phyloP scores from a whole-genome alignment of 2,888 invertebrate genomes.

The Synergus gifuensis region DNA sequence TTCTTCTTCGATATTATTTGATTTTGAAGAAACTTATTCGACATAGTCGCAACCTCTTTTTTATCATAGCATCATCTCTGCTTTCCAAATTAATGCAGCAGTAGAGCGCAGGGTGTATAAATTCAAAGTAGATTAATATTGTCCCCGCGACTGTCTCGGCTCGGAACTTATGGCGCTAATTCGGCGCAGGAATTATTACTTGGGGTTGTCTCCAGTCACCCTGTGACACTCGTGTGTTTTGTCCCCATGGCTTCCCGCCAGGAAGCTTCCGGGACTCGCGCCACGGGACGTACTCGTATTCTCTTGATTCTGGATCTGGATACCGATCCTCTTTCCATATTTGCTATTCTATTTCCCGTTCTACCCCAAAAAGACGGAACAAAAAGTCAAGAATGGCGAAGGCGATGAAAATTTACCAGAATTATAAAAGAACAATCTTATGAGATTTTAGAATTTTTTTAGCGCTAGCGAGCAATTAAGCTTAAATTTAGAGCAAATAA shows the following conservation, averaged over 20 bases:
- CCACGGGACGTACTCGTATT: constrained; percentile 58
- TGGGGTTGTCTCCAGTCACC: constrained; percentile 69
- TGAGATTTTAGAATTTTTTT: no score
- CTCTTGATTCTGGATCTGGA: constrained; percentile 43
- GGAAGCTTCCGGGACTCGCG: constrained; percentile 44
- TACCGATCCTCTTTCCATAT: constrained; percentile 20
- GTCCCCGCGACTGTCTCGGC: constrained; percentile 73
- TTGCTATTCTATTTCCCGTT: neutral
- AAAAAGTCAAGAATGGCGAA: no score
- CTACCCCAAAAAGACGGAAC: neutral
- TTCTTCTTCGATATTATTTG: no score
- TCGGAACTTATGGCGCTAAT: constrained; percentile 76
- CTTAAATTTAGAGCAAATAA: no score
- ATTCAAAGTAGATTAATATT: constrained; percentile 78
- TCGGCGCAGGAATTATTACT: constrained; percentile 75
- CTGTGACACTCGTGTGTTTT: constrained; percentile 68
- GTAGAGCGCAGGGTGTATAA: constrained; percentile 64
- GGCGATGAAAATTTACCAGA: no score
- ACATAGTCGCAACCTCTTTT: neutral
- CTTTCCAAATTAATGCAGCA: constrained; percentile 27
- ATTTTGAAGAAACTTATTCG: no score
- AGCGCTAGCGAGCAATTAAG: no score
- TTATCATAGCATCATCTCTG: neutral
- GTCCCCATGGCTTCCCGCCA: constrained; percentile 61
- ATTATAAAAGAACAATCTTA: no score